Evolutionary conservation across 2,797 vertebrate genomes (phyloP), one percentile per base, ranked within the genome.

Genomic region (Falco berigora): DNA sequence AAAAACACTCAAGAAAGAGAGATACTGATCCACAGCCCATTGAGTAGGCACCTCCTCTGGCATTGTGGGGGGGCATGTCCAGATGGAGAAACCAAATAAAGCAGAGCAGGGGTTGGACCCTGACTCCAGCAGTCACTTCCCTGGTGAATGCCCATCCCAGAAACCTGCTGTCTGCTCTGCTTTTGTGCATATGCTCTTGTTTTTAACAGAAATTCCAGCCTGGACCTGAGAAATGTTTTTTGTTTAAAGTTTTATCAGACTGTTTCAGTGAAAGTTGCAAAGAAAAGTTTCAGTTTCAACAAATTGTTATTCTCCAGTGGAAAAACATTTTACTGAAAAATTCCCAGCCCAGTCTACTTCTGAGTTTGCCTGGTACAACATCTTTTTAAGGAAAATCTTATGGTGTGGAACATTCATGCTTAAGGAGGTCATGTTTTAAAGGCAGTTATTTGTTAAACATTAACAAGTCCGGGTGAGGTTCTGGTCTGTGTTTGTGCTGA

Each of bases 241-340:
- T 91, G 47, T 30, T 78, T 14, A 3, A 67, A 71, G 56, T 74
- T 95, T 63, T 71, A 38, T 78, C 79, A 75, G 67, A 82, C 46
- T 16, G 14, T 75, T 94, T 87, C 79, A 90, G 44, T 92, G 71
- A 81, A 94, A 94, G 93, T 85, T 19, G 28, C 34, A 9, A 81
- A 83, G 20, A 77, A 49, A 63, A 88, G 77, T 94, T 96, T 94
- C 73, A 1, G 6, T 94, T 94, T 93, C 83, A 77, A 36, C 21
- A 59, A 72, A 34, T 25, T 63, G 15, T 66, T 81, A 10, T 50
- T 17, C 46, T 85, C 47, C 40, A 61, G 59, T 95, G 83, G 96
- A 93, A 96, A 89, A 92, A 81, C 34, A 56, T 90, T 90, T 82
- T 47, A 52, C 71, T 93, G 61, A 90, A 90, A 93, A 93, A 87